Evolutionary conservation across 2,113 vertebrate genomes (phyloP).

Genomic region (Platysternon megacephalum): DNA sequence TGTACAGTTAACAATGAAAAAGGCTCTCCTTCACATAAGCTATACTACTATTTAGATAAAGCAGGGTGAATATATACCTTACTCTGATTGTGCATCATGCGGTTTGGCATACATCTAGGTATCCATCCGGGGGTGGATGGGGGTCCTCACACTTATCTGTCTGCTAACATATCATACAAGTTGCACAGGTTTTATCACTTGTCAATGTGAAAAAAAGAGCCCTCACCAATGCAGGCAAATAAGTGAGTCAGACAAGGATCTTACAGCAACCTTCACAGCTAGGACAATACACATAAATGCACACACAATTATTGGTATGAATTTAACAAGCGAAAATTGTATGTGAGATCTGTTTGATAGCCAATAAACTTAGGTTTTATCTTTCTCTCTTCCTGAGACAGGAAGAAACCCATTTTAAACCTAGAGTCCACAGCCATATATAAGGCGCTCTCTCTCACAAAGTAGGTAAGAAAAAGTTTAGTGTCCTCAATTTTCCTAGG

Average conservation of each 20-base stretch:
- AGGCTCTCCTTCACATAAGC: neutral
- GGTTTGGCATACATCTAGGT: no score
- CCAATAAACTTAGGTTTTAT: fast-evolving
- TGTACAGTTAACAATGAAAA: neutral
- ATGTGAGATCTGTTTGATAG: neutral
- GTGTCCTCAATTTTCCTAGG: neutral
- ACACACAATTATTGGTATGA: neutral
- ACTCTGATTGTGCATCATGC: neutral
- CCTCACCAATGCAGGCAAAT: neutral
- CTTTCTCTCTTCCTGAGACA: neutral
- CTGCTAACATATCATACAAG: neutral
- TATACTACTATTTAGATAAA: neutral
- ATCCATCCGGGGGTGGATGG: neutral
- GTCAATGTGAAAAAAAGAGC: neutral
- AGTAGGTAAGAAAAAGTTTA: neutral
- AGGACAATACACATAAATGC: neutral
- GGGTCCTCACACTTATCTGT: no score
- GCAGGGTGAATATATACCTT: neutral
- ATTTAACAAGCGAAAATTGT: neutral
- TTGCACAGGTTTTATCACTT: neutral
- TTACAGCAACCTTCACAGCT: neutral
- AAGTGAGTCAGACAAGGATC: conserved; percentile 3
- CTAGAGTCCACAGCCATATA: neutral
- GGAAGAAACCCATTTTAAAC: neutral
- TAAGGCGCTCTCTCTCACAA: neutral